These are phyloP conservation scores for Poicephalus meyeri DNA, from an alignment of 2,113 vertebrate genomes.

Conservation along the genomic window DNA sequence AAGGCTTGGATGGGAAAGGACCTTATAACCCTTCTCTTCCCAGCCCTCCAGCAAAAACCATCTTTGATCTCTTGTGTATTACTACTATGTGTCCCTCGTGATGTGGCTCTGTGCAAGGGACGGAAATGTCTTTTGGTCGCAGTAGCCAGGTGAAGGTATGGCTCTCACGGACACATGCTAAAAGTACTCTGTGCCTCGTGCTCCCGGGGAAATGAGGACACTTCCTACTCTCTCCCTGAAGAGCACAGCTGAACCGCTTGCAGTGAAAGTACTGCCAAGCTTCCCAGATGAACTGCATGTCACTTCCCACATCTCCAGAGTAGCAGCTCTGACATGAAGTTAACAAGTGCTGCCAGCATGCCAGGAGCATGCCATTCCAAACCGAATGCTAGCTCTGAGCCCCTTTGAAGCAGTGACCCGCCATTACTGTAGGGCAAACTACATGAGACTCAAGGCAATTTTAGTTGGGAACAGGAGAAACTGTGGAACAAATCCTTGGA, in stretches of 20 bases:
- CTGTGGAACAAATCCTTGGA: not conserved
- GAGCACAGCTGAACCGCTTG: slow-evolving; percentile 22
- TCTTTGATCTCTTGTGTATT: slow-evolving; percentile 20
- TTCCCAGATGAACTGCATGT: slow-evolving; percentile 25
- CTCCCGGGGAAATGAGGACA: slow-evolving; percentile 26
- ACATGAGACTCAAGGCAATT: not conserved
- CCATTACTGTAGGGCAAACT: not conserved
- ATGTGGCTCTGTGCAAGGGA: not conserved
- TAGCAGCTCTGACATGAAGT: not conserved
- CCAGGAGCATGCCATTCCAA: not conserved
- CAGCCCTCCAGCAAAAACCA: not conserved
- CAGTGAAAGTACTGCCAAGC: slow-evolving; percentile 29
- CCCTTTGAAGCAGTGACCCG: not conserved
- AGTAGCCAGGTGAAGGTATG: slow-evolving; percentile 22
- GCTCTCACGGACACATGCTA: not conserved
- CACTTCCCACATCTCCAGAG: slow-evolving; percentile 46
- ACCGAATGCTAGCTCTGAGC: not conserved
- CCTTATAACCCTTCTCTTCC: slow-evolving; percentile 13
- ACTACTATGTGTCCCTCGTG: not conserved
- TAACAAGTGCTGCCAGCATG: not conserved
- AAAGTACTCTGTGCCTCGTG: not conserved
- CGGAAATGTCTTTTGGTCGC: not conserved
- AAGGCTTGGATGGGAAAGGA: slow-evolving; percentile 24
- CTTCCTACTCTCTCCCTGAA: slow-evolving; percentile 38
- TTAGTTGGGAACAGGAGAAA: not conserved